Evolutionary conservation across 2,888 invertebrate species (phyloP).

Genomic region (Molanna angustata): DNA sequence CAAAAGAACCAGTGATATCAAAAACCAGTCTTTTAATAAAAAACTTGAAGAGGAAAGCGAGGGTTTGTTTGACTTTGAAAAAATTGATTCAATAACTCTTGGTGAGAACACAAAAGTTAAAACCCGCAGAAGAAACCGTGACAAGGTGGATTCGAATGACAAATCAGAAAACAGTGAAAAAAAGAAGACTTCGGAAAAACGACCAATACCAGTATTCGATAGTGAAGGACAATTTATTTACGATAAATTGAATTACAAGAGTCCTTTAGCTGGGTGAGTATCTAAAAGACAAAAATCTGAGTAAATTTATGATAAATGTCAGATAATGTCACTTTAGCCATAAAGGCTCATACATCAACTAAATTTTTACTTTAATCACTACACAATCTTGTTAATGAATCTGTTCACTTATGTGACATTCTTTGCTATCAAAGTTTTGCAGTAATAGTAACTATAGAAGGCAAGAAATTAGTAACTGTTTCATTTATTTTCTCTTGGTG

Average conservation of each 20-base stretch:
- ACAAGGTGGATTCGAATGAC: too few species aligned
- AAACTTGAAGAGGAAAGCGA: background rate
- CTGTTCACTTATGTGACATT: too few species aligned
- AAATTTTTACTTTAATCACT: too few species aligned
- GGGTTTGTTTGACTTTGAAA: conserved; percentile 13
- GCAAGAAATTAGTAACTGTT: too few species aligned
- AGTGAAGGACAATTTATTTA: conserved; percentile 8
- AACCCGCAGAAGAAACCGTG: too few species aligned
- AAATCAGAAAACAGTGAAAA: conserved; percentile 28
- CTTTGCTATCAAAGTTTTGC: too few species aligned
- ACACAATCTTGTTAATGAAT: too few species aligned
- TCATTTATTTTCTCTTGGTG: too few species aligned
- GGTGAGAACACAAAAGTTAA: conserved; percentile 23
- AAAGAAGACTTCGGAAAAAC: conserved; percentile 41
- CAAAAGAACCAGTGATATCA: conserved; percentile 2
- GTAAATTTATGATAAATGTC: too few species aligned
- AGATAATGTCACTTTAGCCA: too few species aligned
- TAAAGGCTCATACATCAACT: too few species aligned
- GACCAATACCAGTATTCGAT: conserved; percentile 8
- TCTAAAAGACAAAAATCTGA: background rate
- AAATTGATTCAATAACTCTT: conserved; percentile 3
- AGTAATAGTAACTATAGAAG: too few species aligned
- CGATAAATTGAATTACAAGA: conserved; percentile 6
- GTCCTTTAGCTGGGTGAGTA: conserved; percentile 6
- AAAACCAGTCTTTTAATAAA: background rate